A percentile compares a stretch with the other conserved stretches of the same genome.
Conservation (phyloP, 2,888 invertebrate species). For the Acrobasis repandana region DNA sequence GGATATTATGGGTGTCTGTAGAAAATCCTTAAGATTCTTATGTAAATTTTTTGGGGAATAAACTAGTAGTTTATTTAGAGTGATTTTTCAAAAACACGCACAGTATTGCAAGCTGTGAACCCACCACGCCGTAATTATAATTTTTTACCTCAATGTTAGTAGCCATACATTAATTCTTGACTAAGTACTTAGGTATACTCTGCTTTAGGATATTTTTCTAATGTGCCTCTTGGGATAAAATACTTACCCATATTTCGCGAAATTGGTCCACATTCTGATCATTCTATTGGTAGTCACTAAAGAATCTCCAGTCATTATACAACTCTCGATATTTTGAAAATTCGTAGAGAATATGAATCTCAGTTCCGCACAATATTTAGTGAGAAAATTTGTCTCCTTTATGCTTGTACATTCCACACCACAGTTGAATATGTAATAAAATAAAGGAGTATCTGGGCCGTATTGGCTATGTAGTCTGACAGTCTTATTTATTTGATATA, state of each 20-base stretch:
- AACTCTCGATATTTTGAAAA: conserved; percentile 33
- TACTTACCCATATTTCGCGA: conserved; percentile 74
- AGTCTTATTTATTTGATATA: conserved; percentile 68
- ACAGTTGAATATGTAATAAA: conserved; percentile 67
- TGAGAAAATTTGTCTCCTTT: conserved; percentile 48
- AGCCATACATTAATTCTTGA: no score
- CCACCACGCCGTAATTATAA: no score
- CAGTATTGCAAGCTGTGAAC: no score
- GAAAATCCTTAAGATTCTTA: no score
- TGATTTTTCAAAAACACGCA: no score
- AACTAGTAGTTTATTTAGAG: no score
- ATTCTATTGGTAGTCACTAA: conserved; percentile 60
- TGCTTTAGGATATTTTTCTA: no score
- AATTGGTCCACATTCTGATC: conserved; percentile 77
- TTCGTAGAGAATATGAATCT: conserved; percentile 64
- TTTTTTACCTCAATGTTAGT: no score
- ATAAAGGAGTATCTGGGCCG: conserved; percentile 60
- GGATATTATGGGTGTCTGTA: no score
- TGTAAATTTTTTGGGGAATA: no score
- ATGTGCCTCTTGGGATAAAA: not conserved
- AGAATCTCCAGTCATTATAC: conserved; percentile 65
- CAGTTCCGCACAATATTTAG: conserved; percentile 69
- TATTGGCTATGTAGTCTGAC: conserved; percentile 60
- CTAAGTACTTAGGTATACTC: no score
- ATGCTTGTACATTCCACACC: conserved; percentile 67